phyloP scores from a whole-genome alignment of 2,888 invertebrate species.

The Panorpa germanica region DNA sequence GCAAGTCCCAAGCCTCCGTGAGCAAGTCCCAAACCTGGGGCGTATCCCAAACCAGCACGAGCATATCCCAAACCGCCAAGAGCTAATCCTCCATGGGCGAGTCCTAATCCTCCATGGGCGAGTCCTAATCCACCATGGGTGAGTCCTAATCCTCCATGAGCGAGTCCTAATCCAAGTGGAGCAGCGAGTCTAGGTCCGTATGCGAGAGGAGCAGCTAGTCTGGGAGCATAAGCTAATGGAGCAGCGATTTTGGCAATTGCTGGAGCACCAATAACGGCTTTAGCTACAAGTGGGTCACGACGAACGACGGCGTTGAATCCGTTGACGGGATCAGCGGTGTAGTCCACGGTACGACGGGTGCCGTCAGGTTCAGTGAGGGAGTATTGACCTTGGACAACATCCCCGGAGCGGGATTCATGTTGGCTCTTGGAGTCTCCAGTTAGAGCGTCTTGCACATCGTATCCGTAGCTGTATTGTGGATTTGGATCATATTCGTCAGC shows the following conservation, averaged over 20 bases:
- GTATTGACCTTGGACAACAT: slow-evolving; percentile 33
- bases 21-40: slow-evolving; percentile 12
- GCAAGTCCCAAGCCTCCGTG: no score
- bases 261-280: slow-evolving; percentile 22
- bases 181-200: slow-evolving; percentile 16
- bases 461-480: slow-evolving; percentile 33
- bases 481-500: slow-evolving; percentile 26
- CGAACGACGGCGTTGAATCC: slow-evolving; percentile 37
- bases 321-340: slow-evolving; percentile 34
- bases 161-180: slow-evolving; percentile 11
- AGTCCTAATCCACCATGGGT: no score
- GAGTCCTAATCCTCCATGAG: slow-evolving; percentile 6
- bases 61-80: no score
- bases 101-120: no score
- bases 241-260: slow-evolving; percentile 16
- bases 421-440: slow-evolving; percentile 35
- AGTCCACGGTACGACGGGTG: slow-evolving; percentile 31
- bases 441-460: slow-evolving; percentile 30
- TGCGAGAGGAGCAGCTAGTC: slow-evolving; percentile 14
- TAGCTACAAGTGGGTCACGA: slow-evolving; percentile 25
- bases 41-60: no score
- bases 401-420: slow-evolving; percentile 30
- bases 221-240: slow-evolving; percentile 19
- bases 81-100: no score
- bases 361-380: slow-evolving; percentile 33